phyloP scores from a whole-genome alignment of 2,888 invertebrate genomes.

The Lasioglossum malachurum region DNA sequence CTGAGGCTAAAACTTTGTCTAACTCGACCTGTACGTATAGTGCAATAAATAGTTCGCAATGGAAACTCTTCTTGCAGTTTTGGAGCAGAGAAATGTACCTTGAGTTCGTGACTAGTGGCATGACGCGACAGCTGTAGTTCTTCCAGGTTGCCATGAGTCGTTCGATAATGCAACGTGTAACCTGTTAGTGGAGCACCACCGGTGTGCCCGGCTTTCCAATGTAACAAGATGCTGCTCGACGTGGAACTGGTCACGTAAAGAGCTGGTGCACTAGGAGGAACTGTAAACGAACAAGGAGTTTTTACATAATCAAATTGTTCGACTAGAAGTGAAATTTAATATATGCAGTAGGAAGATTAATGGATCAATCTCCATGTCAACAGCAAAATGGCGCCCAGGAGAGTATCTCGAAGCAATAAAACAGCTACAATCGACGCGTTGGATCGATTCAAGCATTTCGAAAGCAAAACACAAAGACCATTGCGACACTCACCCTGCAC shows the following conservation, averaged over 20 bases:
- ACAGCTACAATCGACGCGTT: too few species aligned
- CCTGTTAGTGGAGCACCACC: slow-evolving; percentile 90
- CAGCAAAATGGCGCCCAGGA: too few species aligned
- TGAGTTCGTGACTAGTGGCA: slow-evolving; percentile 89
- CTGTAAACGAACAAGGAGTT: slow-evolving; percentile 80
- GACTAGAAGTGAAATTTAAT: too few species aligned
- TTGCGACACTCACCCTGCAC: slow-evolving; percentile 86
- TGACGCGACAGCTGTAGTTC: slow-evolving; percentile 89
- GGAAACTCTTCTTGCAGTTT: not conserved
- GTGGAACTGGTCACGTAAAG: slow-evolving; percentile 92
- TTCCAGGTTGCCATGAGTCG: slow-evolving; percentile 88
- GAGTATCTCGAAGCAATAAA: too few species aligned
- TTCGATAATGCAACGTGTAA: slow-evolving; percentile 89
- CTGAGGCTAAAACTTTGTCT: not conserved
- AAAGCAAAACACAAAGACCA: not conserved
- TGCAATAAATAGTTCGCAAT: too few species aligned
- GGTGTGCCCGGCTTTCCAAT: slow-evolving; percentile 90
- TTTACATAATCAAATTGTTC: not conserved
- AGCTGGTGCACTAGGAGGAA: slow-evolving; percentile 91
- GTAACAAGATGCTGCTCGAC: slow-evolving; percentile 90
- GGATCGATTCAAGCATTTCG: too few species aligned
- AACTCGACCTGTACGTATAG: not conserved
- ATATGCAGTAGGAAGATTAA: too few species aligned
- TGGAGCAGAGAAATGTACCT: slow-evolving; percentile 83
- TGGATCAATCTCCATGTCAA: too few species aligned